Evolutionary conservation across 2,797 vertebrate genomes (phyloP).

Genomic region (Sebastes miniatus): DNA sequence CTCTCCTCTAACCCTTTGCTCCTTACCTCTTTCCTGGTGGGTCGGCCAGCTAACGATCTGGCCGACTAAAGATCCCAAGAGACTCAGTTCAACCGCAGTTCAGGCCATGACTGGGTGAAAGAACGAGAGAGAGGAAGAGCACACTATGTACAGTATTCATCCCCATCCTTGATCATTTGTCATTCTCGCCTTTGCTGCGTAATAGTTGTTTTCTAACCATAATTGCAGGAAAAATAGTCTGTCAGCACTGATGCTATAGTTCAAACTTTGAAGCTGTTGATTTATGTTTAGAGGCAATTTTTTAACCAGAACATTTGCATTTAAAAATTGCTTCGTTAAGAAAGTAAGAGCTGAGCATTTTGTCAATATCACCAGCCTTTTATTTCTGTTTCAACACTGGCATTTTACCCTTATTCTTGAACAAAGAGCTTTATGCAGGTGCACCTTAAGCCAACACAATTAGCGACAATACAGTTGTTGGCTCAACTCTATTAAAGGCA

Average conservation of each 20-base stretch:
- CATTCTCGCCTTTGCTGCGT: conserved; percentile 27
- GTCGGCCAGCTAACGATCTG: conserved; percentile 82
- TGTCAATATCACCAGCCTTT: not conserved
- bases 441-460: not conserved
- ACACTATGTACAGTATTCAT: conserved; percentile 49
- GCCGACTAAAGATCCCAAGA: conserved; percentile 69
- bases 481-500: not conserved
- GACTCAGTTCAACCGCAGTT: conserved; percentile 81
- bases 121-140: conserved; percentile 24
- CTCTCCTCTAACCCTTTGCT: conserved; percentile 54
- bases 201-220: conserved; percentile 23
- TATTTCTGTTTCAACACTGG: not conserved
- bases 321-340: conserved; percentile 4
- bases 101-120: conserved; percentile 68
- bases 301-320: not conserved
- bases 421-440: not conserved
- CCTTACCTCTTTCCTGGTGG: conserved; percentile 68
- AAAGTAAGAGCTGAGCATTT: conserved; percentile 3
- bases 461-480: not conserved
- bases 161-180: conserved; percentile 43
- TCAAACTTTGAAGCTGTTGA: conserved; percentile 12
- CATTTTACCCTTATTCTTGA: not conserved
- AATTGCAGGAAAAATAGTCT: conserved; percentile 12
- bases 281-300: conserved; percentile 8
- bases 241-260: conserved; percentile 1